Evolutionary conservation across 2,797 vertebrate genomes (phyloP).

Genomic region (Petrocephalus sullivani): DNA sequence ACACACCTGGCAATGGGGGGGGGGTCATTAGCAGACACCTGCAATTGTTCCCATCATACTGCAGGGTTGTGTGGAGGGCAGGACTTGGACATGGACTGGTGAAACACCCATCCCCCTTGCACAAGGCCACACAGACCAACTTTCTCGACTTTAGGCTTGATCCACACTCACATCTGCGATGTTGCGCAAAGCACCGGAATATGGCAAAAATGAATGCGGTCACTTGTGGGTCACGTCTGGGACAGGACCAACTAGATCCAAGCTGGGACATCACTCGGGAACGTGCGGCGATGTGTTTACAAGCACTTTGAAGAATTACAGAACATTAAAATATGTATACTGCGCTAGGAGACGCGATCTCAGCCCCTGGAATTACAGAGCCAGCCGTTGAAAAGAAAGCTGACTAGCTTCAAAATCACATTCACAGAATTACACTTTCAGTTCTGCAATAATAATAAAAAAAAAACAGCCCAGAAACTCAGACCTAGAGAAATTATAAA

Average conservation of each 20-base stretch:
- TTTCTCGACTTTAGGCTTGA: no score
- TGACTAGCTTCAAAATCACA: not conserved
- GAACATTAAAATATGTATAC: not conserved
- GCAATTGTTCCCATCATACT: slow-evolving; percentile 50
- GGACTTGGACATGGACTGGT: not conserved
- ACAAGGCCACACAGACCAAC: not conserved
- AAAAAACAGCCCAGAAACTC: slow-evolving; percentile 4
- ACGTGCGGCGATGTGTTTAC: not conserved
- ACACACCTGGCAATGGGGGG: not conserved
- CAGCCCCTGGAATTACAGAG: not conserved
- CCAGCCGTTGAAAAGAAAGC: not conserved
- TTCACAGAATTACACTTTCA: not conserved
- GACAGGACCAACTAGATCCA: not conserved
- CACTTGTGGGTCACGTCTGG: not conserved
- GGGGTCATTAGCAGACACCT: slow-evolving; percentile 58
- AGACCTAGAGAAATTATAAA: not conserved
- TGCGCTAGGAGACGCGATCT: not conserved
- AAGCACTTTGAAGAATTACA: not conserved
- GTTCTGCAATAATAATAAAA: not conserved
- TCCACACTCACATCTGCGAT: slow-evolving; percentile 26
- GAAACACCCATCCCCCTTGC: not conserved
- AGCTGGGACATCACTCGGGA: not conserved
- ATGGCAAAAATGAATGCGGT: not conserved
- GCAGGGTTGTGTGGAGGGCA: slow-evolving; percentile 27
- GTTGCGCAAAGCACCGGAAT: slow-evolving; percentile 42